phyloP scores from a whole-genome alignment of 53 echinoderm and acorn worm genomes.

The Patiria pectinifera region DNA sequence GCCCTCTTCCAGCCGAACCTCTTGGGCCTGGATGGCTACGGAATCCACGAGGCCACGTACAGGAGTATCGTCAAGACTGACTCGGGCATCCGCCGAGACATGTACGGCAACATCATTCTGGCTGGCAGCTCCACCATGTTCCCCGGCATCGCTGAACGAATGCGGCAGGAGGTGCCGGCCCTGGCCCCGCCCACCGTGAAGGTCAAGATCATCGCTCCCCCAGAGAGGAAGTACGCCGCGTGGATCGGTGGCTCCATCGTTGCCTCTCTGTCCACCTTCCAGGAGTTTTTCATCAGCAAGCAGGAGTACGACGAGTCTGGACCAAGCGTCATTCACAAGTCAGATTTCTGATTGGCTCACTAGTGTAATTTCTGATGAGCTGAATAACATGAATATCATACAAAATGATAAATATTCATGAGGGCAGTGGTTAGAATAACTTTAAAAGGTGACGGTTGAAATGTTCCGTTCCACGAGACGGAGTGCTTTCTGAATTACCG shows the following conservation, averaged over 20 bases:
- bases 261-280: slow-evolving; percentile 75
- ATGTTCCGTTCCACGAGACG: no score
- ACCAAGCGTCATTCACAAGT: slow-evolving; percentile 55
- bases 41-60: no score
- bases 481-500: no score
- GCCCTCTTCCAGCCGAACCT: no score
- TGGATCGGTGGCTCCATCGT: slow-evolving; percentile 88
- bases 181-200: background rate
- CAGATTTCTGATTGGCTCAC: no score
- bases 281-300: slow-evolving; percentile 91
- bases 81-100: no score
- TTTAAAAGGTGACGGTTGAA: no score
- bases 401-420: no score
- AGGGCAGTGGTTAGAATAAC: no score
- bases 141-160: slow-evolving; percentile 71
- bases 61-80: no score
- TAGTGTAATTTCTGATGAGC: background rate
- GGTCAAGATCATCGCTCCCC: slow-evolving; percentile 76
- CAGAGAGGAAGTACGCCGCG: slow-evolving; percentile 66
- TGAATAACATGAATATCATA: no score
- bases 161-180: slow-evolving; percentile 1
- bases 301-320: slow-evolving; percentile 89
- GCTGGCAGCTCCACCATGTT: slow-evolving; percentile 95
- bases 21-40: no score
- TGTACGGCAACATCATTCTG: slow-evolving; percentile 52